Percentiles rank a stretch among this genome's conserved stretches.
Evolutionary conservation across 2,888 invertebrate genomes (phyloP).

Genomic region (Adelphocoris suturalis): DNA sequence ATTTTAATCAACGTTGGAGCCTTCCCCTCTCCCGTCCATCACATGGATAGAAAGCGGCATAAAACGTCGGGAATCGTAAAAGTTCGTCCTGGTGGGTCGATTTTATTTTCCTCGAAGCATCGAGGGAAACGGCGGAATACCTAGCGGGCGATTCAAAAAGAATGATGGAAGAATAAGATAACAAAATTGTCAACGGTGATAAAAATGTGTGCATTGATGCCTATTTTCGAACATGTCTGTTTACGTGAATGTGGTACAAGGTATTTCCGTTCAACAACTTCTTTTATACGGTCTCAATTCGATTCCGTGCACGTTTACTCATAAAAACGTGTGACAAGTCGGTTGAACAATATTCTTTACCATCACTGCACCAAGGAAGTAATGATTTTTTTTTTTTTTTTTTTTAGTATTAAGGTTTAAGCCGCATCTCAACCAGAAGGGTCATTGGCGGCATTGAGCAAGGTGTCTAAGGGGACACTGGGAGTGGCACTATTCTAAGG

Average conservation of each 20-base stretch:
- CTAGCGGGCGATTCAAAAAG: conserved; percentile 28
- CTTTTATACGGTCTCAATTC: no score
- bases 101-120: conserved; percentile 58
- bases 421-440: no score
- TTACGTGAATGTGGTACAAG: neutral
- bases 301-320: neutral
- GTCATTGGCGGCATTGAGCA: no score
- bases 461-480: no score
- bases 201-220: conserved; percentile 9
- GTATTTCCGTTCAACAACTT: neutral
- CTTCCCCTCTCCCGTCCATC: neutral
- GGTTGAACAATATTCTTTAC: no score
- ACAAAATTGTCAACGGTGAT: conserved; percentile 40
- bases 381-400: no score
- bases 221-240: neutral
- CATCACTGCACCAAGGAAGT: no score
- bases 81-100: conserved; percentile 65
- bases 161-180: neutral
- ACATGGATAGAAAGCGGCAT: conserved; percentile 39
- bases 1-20: conserved; percentile 69
- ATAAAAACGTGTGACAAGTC: no score
- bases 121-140: neutral
- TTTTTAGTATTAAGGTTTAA: no score
- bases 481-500: no score
- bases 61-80: conserved; percentile 68